Evolutionary conservation across 1,140 invertebrate genomes (phyloP).

Genomic region (Lucilia sericata): DNA sequence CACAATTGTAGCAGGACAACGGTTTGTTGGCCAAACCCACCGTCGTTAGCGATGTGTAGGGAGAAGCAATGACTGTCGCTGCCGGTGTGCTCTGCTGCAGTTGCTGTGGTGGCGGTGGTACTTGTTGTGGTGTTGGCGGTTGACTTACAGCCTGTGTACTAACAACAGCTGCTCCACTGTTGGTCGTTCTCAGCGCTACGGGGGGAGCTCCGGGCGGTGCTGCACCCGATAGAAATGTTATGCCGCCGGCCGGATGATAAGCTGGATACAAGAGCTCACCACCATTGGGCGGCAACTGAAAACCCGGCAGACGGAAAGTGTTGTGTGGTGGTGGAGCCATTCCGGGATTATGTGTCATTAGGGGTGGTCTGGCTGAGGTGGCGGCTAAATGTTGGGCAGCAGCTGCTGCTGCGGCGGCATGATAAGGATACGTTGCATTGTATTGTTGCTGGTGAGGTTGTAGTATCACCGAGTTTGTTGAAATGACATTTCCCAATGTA

Average conservation of each 20-base stretch:
- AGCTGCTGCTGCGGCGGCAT: conserved; percentile 58
- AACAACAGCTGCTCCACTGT: conserved; percentile 49
- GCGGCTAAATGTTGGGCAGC: conserved; percentile 70
- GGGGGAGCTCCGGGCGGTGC: conserved; percentile 44
- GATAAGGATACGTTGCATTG: conserved; percentile 61
- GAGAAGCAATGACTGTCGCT: conserved; percentile 54
- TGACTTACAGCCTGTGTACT: conserved; percentile 14
- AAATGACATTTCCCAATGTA: conserved; percentile 46
- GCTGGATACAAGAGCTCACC: conserved; percentile 66
- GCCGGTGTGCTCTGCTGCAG: conserved; percentile 48
- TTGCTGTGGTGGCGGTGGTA: conserved; percentile 70
- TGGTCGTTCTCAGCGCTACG: conserved; percentile 38
- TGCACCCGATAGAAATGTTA: conserved; percentile 51
- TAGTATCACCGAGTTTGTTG: conserved; percentile 49
- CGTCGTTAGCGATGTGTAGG: conserved; percentile 57
- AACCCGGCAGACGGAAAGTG: conserved; percentile 68
- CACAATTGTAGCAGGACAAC: conserved; percentile 80
- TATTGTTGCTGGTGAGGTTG: conserved; percentile 48
- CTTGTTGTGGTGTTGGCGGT: conserved; percentile 61
- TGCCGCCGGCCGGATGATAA: conserved; percentile 67
- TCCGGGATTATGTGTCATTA: conserved; percentile 68
- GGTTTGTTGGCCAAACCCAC: conserved; percentile 63
- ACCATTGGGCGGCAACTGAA: conserved; percentile 66
- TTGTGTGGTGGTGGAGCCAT: conserved; percentile 67
- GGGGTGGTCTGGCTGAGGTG: conserved; percentile 72